A percentile compares a stretch with the other conserved stretches of the same genome.
phyloP scores from a whole-genome alignment of 2,113 vertebrate genomes.

The Pelecanus crispus region DNA sequence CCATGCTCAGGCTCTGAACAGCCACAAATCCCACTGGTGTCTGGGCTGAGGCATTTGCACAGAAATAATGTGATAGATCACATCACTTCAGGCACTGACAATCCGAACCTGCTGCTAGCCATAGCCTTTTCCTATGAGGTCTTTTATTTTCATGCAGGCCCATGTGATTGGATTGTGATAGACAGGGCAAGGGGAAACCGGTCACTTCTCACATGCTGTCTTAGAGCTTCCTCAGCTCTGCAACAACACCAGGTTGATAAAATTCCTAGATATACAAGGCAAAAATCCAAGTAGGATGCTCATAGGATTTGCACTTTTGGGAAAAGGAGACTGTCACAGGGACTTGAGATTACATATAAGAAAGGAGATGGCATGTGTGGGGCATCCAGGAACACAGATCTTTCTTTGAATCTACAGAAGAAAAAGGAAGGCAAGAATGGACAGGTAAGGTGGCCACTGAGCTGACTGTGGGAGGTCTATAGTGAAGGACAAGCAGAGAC shows the following conservation, averaged over 20 bases:
- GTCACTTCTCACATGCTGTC: neutral
- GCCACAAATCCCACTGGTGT: neutral
- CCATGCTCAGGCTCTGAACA: neutral
- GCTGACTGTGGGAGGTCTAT: neutral
- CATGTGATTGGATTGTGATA: neutral
- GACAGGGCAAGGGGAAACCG: neutral
- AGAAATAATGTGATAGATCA: neutral
- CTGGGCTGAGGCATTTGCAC: neutral
- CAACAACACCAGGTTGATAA: neutral
- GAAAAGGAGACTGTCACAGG: neutral
- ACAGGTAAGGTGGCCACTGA: neutral
- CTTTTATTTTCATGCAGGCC: neutral
- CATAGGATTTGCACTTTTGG: neutral
- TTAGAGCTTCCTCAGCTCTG: neutral
- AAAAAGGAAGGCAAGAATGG: neutral
- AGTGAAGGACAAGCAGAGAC: neutral
- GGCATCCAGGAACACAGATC: neutral
- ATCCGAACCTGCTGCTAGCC: neutral
- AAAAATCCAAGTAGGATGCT: neutral
- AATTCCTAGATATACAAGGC: neutral
- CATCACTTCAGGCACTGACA: neutral
- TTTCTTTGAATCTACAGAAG: neutral
- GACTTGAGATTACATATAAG: neutral
- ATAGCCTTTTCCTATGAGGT: neutral
- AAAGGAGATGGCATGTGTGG: rapidly evolving